These are phyloP conservation scores for Hepsetus odoe DNA, from an alignment of 2,113 vertebrate species.

Conservation along the genomic window DNA sequence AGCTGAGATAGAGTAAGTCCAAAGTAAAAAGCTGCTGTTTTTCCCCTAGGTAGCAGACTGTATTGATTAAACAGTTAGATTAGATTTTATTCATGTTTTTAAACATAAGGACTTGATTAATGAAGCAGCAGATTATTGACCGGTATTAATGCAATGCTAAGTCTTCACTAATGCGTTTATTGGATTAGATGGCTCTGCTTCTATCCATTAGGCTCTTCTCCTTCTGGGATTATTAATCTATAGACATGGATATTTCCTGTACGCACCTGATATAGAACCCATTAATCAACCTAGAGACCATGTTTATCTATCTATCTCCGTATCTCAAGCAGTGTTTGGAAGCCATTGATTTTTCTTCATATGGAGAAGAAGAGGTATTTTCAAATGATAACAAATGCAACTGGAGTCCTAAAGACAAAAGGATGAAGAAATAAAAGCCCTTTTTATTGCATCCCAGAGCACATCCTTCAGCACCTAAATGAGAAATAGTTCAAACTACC, in stretches of 20 bases:
- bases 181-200: slow-evolving; percentile 54
- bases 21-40: slow-evolving; percentile 27
- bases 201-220: slow-evolving; percentile 63
- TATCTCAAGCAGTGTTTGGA: background rate
- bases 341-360: slow-evolving; percentile 17
- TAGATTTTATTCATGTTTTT: slow-evolving; percentile 62
- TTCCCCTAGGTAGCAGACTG: slow-evolving; percentile 48
- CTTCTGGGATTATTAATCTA: slow-evolving; percentile 62
- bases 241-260: slow-evolving; percentile 56
- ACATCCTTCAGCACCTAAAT: too few species aligned
- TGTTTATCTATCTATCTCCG: background rate
- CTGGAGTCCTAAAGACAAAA: background rate
- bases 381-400: slow-evolving; percentile 24
- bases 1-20: background rate
- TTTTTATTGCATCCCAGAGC: too few species aligned
- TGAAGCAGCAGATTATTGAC: slow-evolving; percentile 51
- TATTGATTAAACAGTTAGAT: slow-evolving; percentile 60
- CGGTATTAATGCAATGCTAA: slow-evolving; percentile 55
- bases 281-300: background rate
- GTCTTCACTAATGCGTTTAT: slow-evolving; percentile 57
- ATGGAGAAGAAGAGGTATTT: background rate
- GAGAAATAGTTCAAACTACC: too few species aligned
- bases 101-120: slow-evolving; percentile 55
- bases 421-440: too few species aligned
- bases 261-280: background rate